Base-by-base conservation (phyloP, 2,797 vertebrate genomes). In the Myripristis murdjan region DNA sequence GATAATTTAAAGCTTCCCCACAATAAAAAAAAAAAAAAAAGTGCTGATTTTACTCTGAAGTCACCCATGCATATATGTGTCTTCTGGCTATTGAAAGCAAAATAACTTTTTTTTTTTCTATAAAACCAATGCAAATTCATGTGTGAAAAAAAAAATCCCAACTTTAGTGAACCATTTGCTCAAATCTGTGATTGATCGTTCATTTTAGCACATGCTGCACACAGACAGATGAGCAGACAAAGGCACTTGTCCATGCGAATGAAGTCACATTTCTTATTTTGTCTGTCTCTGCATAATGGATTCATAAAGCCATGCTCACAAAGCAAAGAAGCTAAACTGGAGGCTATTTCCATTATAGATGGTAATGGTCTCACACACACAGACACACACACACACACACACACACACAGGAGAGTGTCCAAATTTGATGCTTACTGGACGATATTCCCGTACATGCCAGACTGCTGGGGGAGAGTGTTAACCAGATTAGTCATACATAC, bases 401-500 rank as follows among this genome's bases (percentile, higher is more conserved):
- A 73, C 59, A 52, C 51, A 59, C 44, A 28, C 12, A 22, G 55
- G 39, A 66, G 57, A 62, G 47, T 49, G 51, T 79, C 59, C 70
- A 82, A 64, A 61, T 78, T 76, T 66, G 63, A 73, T 43, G 62
- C 55, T 70, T 75, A 75, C 61, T 81, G 43, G 44, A 70, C 58
- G n/a, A 73, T 39, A 66, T 49, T 52, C n/a, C 47, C 1, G 37
- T 69, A 58, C 71, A 41, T 69, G 61, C 73, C 75, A 79, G 70
- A 73, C 72, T 72, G 48, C 23, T 74, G 28, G 59, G 66, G 22
- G 67, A 66, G 35, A 64, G 66, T 73, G 76, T 85, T 89, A 86
- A 84, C 68, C 65, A 76, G 81, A 87, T 87, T 89, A 83, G 73
- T 89, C 82, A 86, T 84, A 82, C 74, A 86, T 80, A 53, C 66